Conservation (phyloP, 2,888 invertebrate genomes). For the Heliconius hortense region DNA sequence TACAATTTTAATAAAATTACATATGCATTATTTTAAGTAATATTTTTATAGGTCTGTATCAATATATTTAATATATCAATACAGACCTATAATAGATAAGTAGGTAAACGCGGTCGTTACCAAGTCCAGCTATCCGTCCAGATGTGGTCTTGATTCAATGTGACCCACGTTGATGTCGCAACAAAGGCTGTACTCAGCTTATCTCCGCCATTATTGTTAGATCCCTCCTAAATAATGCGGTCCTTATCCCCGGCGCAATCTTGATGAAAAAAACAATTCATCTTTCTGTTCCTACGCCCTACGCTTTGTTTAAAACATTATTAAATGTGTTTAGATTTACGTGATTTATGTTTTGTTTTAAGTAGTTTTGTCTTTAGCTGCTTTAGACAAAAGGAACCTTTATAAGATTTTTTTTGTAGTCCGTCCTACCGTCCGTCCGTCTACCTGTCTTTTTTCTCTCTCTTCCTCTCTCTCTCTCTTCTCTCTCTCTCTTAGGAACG, state of each 20-base stretch:
- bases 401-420: no score
- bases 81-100: background rate
- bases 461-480: no score
- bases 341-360: constrained; percentile 1
- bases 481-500: no score
- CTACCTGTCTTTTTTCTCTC: no score
- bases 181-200: constrained; percentile 10
- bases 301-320: constrained; percentile 18
- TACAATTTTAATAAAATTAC: no score
- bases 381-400: background rate
- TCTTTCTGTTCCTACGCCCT: constrained; percentile 16
- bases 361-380: background rate
- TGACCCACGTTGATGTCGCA: constrained; percentile 10
- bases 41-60: no score
- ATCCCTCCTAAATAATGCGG: constrained; percentile 26
- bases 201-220: constrained; percentile 15
- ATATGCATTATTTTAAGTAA: background rate
- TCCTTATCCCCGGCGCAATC: constrained; percentile 27
- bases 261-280: constrained; percentile 36
- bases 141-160: constrained; percentile 13
- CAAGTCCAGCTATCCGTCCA: constrained; percentile 1
- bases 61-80: no score
- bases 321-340: constrained; percentile 15
- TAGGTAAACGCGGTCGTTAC: constrained; percentile 6
- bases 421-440: no score